Evolutionary conservation across 1,140 invertebrate genomes (phyloP).

Genomic region (Drosophila persimilis): DNA sequence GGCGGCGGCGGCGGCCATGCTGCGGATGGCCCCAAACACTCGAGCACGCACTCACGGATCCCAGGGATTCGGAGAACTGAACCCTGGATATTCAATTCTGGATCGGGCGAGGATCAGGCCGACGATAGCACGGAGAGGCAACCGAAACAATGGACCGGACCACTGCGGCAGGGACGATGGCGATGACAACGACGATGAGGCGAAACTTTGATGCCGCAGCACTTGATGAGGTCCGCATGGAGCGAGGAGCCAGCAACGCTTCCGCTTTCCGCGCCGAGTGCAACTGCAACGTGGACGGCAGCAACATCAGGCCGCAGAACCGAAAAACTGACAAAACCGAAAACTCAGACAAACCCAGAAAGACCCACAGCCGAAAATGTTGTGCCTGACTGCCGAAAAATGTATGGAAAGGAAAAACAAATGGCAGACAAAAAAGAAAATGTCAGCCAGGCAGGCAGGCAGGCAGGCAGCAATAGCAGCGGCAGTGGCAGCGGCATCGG

Average conservation of each 20-base stretch:
- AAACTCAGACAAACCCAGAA: slow-evolving; percentile 30
- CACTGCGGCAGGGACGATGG: too few species aligned
- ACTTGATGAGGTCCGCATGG: slow-evolving; percentile 25
- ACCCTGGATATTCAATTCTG: too few species aligned
- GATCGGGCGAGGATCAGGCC: not conserved
- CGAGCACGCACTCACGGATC: not conserved
- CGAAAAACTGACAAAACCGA: slow-evolving; percentile 42
- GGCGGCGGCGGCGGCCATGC: slow-evolving; percentile 38
- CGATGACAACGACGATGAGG: too few species aligned
- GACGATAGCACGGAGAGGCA: too few species aligned
- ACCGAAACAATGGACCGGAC: too few species aligned
- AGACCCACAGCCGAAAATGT: slow-evolving; percentile 65
- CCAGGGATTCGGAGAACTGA: not conserved
- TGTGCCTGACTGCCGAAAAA: slow-evolving; percentile 72
- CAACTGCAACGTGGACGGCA: slow-evolving; percentile 74
- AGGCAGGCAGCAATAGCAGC: slow-evolving; percentile 24
- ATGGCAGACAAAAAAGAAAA: slow-evolving; percentile 8
- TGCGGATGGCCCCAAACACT: slow-evolving; percentile 6
- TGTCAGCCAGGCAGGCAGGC: slow-evolving; percentile 22
- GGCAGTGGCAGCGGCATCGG: slow-evolving; percentile 10
- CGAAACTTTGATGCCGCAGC: not conserved
- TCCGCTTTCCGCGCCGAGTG: slow-evolving; percentile 74
- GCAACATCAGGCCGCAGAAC: slow-evolving; percentile 57
- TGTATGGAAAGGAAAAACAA: slow-evolving; percentile 23
- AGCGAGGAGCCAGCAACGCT: slow-evolving; percentile 54